Conservation (phyloP, 2,888 invertebrate species). For the Pollenia labialis region DNA sequence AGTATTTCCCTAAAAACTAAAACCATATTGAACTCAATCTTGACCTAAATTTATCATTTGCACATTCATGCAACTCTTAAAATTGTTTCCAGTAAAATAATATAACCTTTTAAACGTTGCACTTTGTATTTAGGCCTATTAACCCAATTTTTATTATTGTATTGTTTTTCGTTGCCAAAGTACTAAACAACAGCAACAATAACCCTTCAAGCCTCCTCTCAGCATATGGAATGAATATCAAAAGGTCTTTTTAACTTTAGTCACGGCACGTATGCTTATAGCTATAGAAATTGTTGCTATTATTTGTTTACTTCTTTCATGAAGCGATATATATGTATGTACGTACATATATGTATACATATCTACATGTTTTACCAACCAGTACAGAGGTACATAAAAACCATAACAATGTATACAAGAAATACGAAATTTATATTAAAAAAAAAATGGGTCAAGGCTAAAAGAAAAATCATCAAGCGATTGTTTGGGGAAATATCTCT, state of each 20-base stretch:
- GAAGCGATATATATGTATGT: neutral
- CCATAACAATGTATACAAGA: slow-evolving; percentile 38
- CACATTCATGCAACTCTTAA: neutral
- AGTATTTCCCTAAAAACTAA: neutral
- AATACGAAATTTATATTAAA: slow-evolving; percentile 11
- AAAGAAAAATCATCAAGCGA: slow-evolving; percentile 25
- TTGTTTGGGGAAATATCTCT: slow-evolving; percentile 59
- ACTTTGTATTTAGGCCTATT: slow-evolving; percentile 67
- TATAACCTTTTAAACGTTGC: slow-evolving; percentile 32
- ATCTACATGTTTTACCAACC: slow-evolving; percentile 51
- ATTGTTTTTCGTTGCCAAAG: slow-evolving; percentile 24
- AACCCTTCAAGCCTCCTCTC: slow-evolving; percentile 52
- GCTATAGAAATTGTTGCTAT: neutral
- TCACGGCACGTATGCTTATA: slow-evolving; percentile 63
- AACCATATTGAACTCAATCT: slow-evolving; percentile 3
- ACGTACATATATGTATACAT: neutral
- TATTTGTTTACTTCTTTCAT: slow-evolving; percentile 37
- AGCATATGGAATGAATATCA: slow-evolving; percentile 59
- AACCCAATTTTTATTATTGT: slow-evolving; percentile 59
- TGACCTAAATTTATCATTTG: neutral
- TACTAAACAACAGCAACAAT: slow-evolving; percentile 38
- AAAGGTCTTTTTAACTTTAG: slow-evolving; percentile 54
- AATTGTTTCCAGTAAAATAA: neutral
- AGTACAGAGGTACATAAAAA: slow-evolving; percentile 29
- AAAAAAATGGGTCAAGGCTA: slow-evolving; percentile 69